Evolutionary conservation across 2,113 vertebrate genomes (phyloP).

Genomic region (Dicrurus megarhynchus): DNA sequence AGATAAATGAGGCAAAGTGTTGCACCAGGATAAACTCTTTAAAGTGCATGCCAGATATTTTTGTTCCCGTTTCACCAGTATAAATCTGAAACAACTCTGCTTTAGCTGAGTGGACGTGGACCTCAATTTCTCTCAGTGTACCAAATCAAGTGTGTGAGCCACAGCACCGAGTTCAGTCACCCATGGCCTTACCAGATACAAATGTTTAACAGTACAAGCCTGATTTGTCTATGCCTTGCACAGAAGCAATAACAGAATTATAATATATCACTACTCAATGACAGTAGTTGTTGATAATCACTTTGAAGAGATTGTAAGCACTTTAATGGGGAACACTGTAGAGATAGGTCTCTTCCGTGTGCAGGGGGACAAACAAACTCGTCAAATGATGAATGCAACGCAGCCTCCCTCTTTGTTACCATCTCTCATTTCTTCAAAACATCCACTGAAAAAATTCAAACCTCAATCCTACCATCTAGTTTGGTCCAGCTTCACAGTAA

Average conservation of each 20-base stretch:
- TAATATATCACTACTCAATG: background rate
- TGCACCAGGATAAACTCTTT: background rate
- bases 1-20: background rate
- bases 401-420: background rate
- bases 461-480: background rate
- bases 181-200: background rate
- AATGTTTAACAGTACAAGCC: background rate
- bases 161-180: background rate
- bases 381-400: background rate
- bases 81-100: background rate
- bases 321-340: background rate
- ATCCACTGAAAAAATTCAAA: background rate
- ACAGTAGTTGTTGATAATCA: background rate
- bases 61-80: background rate
- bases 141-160: background rate
- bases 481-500: background rate
- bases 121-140: background rate
- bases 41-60: background rate
- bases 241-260: background rate
- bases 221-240: background rate
- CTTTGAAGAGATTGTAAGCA: background rate
- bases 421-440: background rate
- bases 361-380: background rate
- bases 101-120: background rate
- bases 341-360: background rate